phyloP scores from a whole-genome alignment of 2,113 vertebrate species.

The Periophthalmus modestus region DNA sequence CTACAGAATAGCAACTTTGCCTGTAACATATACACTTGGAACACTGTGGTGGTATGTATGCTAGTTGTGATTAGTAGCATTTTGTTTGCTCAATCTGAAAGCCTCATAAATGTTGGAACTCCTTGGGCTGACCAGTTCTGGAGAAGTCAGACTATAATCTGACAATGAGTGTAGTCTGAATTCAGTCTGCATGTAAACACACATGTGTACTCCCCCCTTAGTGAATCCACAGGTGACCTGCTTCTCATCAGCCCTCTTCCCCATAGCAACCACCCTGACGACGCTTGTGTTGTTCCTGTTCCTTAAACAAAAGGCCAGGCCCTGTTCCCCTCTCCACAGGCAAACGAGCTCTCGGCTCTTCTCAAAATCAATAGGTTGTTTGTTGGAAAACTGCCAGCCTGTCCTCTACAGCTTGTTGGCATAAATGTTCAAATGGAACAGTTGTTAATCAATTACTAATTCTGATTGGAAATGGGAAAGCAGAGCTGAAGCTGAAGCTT shows the following conservation, averaged over 20 bases:
- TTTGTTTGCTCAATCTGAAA: too few species aligned
- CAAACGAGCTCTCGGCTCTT: constrained; percentile 25
- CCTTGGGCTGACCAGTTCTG: too few species aligned
- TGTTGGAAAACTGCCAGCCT: constrained; percentile 39
- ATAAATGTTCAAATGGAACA: constrained; percentile 1
- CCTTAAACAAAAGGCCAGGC: constrained; percentile 68
- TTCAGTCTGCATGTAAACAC: constrained; percentile 1
- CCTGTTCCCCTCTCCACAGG: constrained; percentile 22
- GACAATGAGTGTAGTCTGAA: not conserved
- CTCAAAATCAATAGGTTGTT: constrained; percentile 61
- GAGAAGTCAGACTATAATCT: not conserved
- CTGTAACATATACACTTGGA: too few species aligned
- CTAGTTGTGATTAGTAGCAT: too few species aligned
- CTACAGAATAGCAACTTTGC: too few species aligned
- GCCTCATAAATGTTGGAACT: too few species aligned
- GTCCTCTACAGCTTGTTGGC: constrained; percentile 20
- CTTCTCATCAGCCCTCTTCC: constrained; percentile 68
- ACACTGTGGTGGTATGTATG: too few species aligned
- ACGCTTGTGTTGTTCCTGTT: constrained; percentile 70
- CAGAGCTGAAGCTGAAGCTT: not conserved
- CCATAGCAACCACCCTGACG: constrained; percentile 73
- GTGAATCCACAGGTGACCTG: constrained; percentile 77
- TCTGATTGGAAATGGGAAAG: not conserved
- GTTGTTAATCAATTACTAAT: not conserved
- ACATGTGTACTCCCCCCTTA: constrained; percentile 22